A percentile compares a stretch with the other conserved stretches of the same genome.
Conservation (phyloP, 2,888 invertebrate genomes). For the Drymonia ruficornis region DNA sequence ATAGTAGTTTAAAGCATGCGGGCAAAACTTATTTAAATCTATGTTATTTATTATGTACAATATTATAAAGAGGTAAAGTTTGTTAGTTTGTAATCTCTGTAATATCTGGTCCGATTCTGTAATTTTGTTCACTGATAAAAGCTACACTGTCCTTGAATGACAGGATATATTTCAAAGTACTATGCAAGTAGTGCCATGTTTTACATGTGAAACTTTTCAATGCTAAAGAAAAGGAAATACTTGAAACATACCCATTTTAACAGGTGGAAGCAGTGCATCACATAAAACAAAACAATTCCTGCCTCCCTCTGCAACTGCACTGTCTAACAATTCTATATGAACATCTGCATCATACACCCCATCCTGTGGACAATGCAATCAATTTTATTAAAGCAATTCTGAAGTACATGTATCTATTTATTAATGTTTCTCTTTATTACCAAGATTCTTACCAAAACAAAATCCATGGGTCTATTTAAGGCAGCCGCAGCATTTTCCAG, state of each 20-base stretch:
- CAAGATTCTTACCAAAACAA: conserved; percentile 77
- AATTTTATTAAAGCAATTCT: not conserved
- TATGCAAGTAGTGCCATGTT: too few relatives aligned
- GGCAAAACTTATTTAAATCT: too few relatives aligned
- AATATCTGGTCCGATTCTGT: too few relatives aligned
- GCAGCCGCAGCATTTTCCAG: conserved; percentile 87
- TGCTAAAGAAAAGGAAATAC: not conserved
- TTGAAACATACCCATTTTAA: conserved; percentile 84
- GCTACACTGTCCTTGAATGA: too few relatives aligned
- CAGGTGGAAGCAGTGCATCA: conserved; percentile 87
- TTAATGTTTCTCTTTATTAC: not conserved
- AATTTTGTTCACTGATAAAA: too few relatives aligned
- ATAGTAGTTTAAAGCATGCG: too few relatives aligned
- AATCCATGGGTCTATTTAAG: conserved; percentile 79
- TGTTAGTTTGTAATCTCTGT: too few relatives aligned
- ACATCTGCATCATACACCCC: conserved; percentile 88
- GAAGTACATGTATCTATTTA: not conserved
- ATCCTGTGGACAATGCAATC: conserved; percentile 76
- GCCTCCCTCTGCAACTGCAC: conserved; percentile 86
- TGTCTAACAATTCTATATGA: conserved; percentile 86
- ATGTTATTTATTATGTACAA: too few relatives aligned
- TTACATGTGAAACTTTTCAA: too few relatives aligned
- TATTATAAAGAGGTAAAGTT: too few relatives aligned
- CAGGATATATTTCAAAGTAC: too few relatives aligned
- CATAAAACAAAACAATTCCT: conserved; percentile 86